Base-by-base conservation (phyloP, 1,140 invertebrate species). In the Uloborus diversus region DNA sequence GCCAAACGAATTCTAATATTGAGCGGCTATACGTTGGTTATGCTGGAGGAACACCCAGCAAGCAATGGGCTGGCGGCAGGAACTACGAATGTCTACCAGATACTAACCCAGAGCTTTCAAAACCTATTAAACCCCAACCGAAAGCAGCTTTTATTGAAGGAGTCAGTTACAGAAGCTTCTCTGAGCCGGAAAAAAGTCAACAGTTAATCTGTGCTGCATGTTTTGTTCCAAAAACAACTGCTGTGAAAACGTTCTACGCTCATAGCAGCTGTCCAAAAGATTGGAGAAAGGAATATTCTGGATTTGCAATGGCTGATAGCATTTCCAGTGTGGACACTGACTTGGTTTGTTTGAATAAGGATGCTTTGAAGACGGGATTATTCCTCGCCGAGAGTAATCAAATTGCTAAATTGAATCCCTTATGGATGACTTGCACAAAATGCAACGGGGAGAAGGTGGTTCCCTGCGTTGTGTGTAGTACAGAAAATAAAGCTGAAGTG, bases 331-430 rank as follows among this genome's bases (percentile, higher is more conserved):
- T 79, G 1, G 64, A 68, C 23, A 32, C 20, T 1, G 65, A 79
- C 4, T 79, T 79, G n/a, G 59, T 79, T n/a, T 79, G 76, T 37
- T 23, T 79, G 76, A 79, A 79, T 11, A 78, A 78, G 27, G 61
- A 78, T 9, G 49, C 62, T 0, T 75, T 64, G 17, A 11, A 49
- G 3, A 4, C 3, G 0, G 20, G 35, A 1, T 3, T 2, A 5
- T 13, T 17, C 0, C 9, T 13, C 11, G 33, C 14, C 7, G 23
- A 5, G 13, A 78, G 20, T 23, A 20, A 17, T 3, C 28, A 42
- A 13, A 37, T 17, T 1, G 25, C 57, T 0, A 66, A 65, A 59
- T 9, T 78, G 23, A 78, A 78, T 66, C 73, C 73, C 11, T 61
- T 78, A 3, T 78, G 73, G 73, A 78, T 78, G 73, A 65, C n/a